Evolutionary conservation across 2,113 vertebrate genomes (phyloP).

Genomic region (Otocyon megalotis): DNA sequence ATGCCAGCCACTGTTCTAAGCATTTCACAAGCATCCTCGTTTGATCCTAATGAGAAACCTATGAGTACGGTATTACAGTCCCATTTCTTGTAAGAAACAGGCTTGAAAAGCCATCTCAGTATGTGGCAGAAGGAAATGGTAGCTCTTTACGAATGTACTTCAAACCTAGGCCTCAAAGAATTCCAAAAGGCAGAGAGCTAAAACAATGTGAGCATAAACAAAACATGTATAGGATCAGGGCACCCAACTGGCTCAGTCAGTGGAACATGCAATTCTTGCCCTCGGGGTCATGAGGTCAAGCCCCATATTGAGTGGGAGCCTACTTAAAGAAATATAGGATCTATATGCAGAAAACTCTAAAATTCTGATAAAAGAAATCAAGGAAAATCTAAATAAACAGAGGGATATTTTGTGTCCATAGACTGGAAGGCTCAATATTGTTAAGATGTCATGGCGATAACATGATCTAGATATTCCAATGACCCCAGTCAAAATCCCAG

Average conservation of each 20-base stretch:
- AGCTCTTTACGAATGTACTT: background rate
- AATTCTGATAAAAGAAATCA: background rate
- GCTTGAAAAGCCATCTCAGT: background rate
- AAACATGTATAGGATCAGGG: background rate
- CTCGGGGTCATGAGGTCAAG: background rate
- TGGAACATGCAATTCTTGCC: background rate
- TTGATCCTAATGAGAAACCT: background rate
- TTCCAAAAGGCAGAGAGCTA: background rate
- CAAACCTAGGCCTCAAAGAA: background rate
- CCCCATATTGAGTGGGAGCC: background rate
- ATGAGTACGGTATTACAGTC: background rate
- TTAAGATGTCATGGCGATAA: background rate
- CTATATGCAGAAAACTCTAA: background rate
- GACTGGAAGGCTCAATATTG: background rate
- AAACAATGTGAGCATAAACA: background rate
- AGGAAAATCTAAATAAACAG: background rate
- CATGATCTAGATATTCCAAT: background rate
- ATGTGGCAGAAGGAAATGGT: background rate
- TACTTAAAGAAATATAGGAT: background rate
- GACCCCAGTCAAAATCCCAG: background rate
- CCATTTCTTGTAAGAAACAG: background rate
- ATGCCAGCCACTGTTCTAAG: background rate
- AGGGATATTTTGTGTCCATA: background rate
- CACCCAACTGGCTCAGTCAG: background rate
- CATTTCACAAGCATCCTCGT: background rate